Evolutionary conservation across 2,797 vertebrate species (phyloP).

Genomic region (Spheniscus humboldti): DNA sequence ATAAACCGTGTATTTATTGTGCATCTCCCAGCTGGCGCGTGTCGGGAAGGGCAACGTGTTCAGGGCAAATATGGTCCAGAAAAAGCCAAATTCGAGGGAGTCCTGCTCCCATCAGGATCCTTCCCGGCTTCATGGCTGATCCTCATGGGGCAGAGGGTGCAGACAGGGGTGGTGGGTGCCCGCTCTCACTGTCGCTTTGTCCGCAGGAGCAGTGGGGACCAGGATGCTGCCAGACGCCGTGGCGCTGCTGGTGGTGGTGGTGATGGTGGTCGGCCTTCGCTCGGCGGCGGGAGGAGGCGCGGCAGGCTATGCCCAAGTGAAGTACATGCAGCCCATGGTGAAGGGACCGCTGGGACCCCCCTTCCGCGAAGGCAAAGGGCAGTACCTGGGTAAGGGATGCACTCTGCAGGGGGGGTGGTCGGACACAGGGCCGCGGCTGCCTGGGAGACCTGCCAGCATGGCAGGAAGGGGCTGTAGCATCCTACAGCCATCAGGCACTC

Average conservation of each 20-base stretch:
- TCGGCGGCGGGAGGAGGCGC: conserved; percentile 73
- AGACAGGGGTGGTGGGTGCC: accelerated
- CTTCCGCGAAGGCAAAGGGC: conserved; percentile 97
- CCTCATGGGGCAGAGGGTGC: accelerated
- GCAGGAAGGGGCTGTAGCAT: accelerated
- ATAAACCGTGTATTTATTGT: accelerated
- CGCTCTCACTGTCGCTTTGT: not conserved
- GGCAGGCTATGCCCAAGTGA: conserved; percentile 88
- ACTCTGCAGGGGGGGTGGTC: not conserved
- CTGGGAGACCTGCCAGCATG: accelerated
- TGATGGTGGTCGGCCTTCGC: not conserved
- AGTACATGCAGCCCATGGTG: conserved; percentile 98
- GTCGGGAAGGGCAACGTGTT: accelerated
- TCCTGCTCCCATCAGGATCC: accelerated
- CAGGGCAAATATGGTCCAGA: not conserved
- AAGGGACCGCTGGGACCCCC: conserved; percentile 96
- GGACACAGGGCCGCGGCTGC: accelerated
- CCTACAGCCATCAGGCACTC: not conserved
- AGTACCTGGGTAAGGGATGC: conserved; percentile 89
- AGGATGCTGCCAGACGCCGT: conserved; percentile 48
- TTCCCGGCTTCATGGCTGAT: not conserved
- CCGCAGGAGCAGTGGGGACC: conserved; percentile 1
- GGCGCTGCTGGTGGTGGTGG: conserved; percentile 36
- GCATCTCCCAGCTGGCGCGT: accelerated
- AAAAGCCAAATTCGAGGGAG: not conserved